Conservation (phyloP, 1,140 invertebrate genomes). For the Akabosia matsudoensis region DNA sequence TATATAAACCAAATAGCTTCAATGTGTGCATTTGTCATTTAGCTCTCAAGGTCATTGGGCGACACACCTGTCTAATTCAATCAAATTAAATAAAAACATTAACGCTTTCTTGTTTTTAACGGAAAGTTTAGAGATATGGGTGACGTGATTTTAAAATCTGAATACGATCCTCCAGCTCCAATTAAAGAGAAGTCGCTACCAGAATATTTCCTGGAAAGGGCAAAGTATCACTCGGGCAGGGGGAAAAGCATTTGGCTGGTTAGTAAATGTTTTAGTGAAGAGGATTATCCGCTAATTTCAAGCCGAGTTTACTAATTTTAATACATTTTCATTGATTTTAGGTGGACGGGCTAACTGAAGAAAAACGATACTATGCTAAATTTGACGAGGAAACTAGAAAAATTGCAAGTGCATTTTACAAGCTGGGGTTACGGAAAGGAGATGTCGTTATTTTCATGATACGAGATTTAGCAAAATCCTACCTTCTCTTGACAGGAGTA, state of each 20-base stretch:
- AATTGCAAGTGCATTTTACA: constrained; percentile 37
- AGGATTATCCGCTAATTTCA: not conserved
- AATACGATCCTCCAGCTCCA: not conserved
- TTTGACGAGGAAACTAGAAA: constrained; percentile 21
- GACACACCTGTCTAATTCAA: too few species aligned
- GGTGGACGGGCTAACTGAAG: constrained; percentile 29
- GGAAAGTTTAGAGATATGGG: not conserved
- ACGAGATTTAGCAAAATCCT: not conserved
- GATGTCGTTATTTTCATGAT: constrained; percentile 32
- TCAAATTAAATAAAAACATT: too few species aligned
- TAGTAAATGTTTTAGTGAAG: not conserved
- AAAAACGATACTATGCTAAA: constrained; percentile 3
- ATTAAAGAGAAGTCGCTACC: constrained; percentile 2
- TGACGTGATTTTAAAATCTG: not conserved
- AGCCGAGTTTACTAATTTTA: not conserved
- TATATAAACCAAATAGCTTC: too few species aligned
- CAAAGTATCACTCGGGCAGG: not conserved
- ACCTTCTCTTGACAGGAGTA: not conserved
- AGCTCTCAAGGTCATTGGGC: too few species aligned
- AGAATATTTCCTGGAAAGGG: not conserved
- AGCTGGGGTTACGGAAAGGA: constrained; percentile 38
- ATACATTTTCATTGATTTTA: constrained; percentile 4
- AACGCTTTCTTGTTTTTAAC: too few species aligned
- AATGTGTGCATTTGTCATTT: too few species aligned
- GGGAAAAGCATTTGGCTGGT: not conserved